Percentiles rank a stretch among this genome's conserved stretches.
Conservation (phyloP, 2,797 vertebrate species). For the Meriones psammophilus region DNA sequence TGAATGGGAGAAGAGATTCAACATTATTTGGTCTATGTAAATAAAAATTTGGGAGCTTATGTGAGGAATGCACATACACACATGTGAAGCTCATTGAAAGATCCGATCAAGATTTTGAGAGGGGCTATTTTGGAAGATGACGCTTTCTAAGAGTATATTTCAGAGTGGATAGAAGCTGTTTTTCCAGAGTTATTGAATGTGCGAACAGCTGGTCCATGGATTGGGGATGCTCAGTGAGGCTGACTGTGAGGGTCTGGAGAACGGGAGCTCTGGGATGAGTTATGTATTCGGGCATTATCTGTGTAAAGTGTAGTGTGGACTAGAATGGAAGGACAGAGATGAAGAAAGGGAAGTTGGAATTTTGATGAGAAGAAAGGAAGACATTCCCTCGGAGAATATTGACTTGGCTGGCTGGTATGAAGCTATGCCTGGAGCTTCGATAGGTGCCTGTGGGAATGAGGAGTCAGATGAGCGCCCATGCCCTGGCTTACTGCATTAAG, state of each 20-base stretch:
- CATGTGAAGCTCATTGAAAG: background rate
- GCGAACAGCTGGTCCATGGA: background rate
- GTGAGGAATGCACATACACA: background rate
- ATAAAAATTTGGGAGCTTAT: background rate
- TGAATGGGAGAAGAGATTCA: background rate
- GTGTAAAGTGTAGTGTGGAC: background rate
- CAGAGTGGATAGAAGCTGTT: background rate
- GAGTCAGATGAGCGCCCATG: background rate
- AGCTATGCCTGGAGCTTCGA: background rate
- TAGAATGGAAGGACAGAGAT: background rate
- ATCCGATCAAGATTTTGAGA: conserved; percentile 32
- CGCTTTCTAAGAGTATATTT: background rate
- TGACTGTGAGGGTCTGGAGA: background rate
- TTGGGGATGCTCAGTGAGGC: background rate
- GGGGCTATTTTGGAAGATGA: background rate
- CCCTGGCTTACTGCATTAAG: background rate
- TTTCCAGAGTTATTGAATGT: background rate
- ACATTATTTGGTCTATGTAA: background rate
- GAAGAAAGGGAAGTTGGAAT: background rate
- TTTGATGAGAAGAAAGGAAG: background rate
- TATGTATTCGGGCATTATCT: background rate
- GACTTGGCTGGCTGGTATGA: background rate
- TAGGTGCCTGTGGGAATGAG: conserved; percentile 3
- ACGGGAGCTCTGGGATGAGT: background rate
- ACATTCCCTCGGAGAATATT: background rate